A percentile compares a stretch with the other conserved stretches of the same genome.
Evolutionary conservation across 1,140 invertebrate genomes (phyloP).

Genomic region (Drosophila cardini): DNA sequence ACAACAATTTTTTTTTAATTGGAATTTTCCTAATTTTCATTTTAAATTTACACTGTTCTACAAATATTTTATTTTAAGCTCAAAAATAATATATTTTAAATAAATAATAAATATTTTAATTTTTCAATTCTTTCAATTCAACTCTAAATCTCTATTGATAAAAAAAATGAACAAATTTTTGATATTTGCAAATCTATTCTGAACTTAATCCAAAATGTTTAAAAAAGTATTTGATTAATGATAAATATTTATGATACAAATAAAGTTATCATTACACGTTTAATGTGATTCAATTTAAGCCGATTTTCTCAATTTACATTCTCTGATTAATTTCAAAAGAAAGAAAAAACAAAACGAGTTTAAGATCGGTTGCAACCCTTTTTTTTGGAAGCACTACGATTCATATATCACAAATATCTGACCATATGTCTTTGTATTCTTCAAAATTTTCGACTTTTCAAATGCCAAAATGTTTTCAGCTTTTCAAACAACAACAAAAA

Average conservation of each 20-base stretch:
- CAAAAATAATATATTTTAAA: too few species aligned
- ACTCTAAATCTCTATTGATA: neutral
- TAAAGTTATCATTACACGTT: constrained; percentile 6
- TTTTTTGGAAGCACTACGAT: constrained; percentile 6
- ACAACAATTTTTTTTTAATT: too few species aligned
- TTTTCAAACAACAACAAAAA: constrained; percentile 44
- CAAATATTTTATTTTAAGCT: too few species aligned
- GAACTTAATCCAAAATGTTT: neutral
- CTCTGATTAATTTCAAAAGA: neutral
- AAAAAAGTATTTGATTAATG: neutral
- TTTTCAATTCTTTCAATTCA: too few species aligned
- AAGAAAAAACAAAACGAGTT: constrained; percentile 27
- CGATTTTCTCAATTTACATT: constrained; percentile 15
- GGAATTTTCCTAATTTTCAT: too few species aligned
- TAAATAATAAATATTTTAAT: too few species aligned
- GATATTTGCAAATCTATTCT: too few species aligned
- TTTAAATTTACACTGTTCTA: too few species aligned
- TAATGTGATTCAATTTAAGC: constrained; percentile 3
- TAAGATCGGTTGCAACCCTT: constrained; percentile 32
- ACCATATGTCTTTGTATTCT: constrained; percentile 70
- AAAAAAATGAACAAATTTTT: too few species aligned
- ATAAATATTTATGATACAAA: constrained; percentile 1
- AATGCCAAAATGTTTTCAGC: constrained; percentile 46
- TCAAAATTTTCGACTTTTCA: constrained; percentile 42
- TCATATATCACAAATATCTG: constrained; percentile 19